Base-by-base conservation (phyloP, 2,888 invertebrate genomes). In the Nipponacmea schrenckii region DNA sequence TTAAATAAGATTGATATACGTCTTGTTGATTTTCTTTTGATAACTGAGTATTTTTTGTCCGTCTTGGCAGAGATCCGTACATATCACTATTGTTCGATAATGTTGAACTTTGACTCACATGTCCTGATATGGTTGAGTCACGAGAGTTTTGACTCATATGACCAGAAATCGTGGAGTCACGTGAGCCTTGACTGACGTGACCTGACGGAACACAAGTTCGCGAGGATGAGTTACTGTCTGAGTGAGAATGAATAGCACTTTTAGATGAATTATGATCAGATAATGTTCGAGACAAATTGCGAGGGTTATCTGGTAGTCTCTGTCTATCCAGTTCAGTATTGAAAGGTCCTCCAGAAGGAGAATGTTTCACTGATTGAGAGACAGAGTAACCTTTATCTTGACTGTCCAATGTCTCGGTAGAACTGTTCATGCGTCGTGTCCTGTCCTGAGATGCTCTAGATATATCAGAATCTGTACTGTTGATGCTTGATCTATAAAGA, bases 61-160 rank as follows among this genome's bases (percentile, higher is more conserved):
- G 77, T 46, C 83, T 70, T 8, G 85, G 83, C 62, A 84, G 71
- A 15, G 85, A 82, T 62, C 82, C 83, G 73, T 83, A 84, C 68
- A 81, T 74, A 71, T 83, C 83, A 12, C 79, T 76, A 66, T 74
- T 77, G 27, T 71, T 74, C 27, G 62, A 66, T 20, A 56, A 65
- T 14, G 65, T 50, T 27, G 48, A 45, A 56, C 67, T 62, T n/a
- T 31, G 62, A 27, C 46, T 46, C 27, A 44, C 20, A n/a, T 39
- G 27, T 20, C 44, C 62, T 39, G 62, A 66, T 20, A 56, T 65
- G 46, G 15, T 50, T 31, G 12, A 45, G 31, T 20, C 65, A 45
- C n/a, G 64, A 26, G 64, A 44, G 62, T 26, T 24, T 73, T 64
- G 62, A 62, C 7, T 67, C 26, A 63, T 68, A 24, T 69, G 71